phyloP scores from a whole-genome alignment of 2,888 invertebrate species.

The Agrotis ipsilon region DNA sequence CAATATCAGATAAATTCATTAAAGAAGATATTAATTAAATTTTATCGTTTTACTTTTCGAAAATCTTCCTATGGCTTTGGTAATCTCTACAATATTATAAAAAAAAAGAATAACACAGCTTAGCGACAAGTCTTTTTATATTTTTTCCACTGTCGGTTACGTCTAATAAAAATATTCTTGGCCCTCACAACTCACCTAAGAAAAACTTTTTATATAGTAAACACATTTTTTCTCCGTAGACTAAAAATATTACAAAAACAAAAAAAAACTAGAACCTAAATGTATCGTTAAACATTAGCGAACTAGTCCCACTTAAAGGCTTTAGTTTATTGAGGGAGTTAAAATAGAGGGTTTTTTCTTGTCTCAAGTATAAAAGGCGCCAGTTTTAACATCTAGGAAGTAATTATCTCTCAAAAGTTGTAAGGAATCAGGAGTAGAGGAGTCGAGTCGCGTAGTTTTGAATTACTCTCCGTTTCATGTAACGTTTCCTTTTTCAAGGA shows the following conservation, averaged over 20 bases:
- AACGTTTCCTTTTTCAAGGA: background rate
- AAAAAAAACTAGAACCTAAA: conserved; percentile 36
- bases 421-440: conserved; percentile 75
- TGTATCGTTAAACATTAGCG: conserved; percentile 60
- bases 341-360: conserved; percentile 69
- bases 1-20: too few relatives aligned
- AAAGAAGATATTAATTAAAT: too few relatives aligned
- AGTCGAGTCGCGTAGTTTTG: conserved; percentile 68
- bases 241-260: background rate
- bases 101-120: too few relatives aligned
- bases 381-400: conserved; percentile 83
- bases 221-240: background rate
- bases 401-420: conserved; percentile 82
- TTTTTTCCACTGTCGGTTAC: too few relatives aligned
- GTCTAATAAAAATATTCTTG: background rate
- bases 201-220: too few relatives aligned
- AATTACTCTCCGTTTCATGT: conserved; percentile 7
- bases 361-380: conserved; percentile 72
- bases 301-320: conserved; percentile 52
- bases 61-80: too few relatives aligned
- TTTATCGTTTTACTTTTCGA: too few relatives aligned
- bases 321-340: conserved; percentile 68
- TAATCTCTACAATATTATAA: too few relatives aligned
- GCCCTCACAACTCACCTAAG: background rate
- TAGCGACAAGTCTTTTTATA: too few relatives aligned